Evolutionary conservation across 2,888 invertebrate genomes (phyloP), one percentile per base, ranked within the genome.

Genomic region (Galerucella pusilla): DNA sequence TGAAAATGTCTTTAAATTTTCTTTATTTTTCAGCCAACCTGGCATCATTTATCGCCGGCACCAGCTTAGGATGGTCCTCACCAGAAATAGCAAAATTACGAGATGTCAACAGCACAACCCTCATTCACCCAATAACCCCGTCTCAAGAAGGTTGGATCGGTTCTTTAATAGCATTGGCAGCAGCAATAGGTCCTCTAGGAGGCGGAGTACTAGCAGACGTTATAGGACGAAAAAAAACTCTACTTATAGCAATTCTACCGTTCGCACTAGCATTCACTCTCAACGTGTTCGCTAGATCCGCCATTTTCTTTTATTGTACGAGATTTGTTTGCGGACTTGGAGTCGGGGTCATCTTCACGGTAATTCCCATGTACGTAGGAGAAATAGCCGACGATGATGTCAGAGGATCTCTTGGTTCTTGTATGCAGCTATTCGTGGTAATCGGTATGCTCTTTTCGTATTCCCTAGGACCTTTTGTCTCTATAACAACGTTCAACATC

Each of bases 331-430:
- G 87, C 52, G 95, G 95, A 64, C 84, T 94, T 1, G 91, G 91
- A 0, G 90, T 93, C 0, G 93, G 94, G 0, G 91, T 93, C 82
- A 88, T 92, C 12, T 94, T 93, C 88, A 93, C 94, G 0, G 91
- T 93, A 0, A 91, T 93, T 0, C 96, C 96, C 0, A 94, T 96
- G 91, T 97, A 97, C 87, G 92, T 96, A 77, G 95, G 95, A 61
- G 97, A 97, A 88, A 94, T 96, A 60, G 91, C 96, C 2, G 88
- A 94, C 89, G 92, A 93, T 75, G 93, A 94, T 57, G 91, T 93
- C 4, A 90, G 97, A 78, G 97, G 97, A 0, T 92, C 94, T 0
- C 88, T 96, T 0, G 96, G 96, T 1, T 94, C 96, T 0, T 92
- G 95, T 75, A 91, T 96, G 81, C 95, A 95, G 82, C 88, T 93